Evolutionary conservation across 1,140 invertebrate species (phyloP).

Genomic region (Trachymyrmex septentrionalis): DNA sequence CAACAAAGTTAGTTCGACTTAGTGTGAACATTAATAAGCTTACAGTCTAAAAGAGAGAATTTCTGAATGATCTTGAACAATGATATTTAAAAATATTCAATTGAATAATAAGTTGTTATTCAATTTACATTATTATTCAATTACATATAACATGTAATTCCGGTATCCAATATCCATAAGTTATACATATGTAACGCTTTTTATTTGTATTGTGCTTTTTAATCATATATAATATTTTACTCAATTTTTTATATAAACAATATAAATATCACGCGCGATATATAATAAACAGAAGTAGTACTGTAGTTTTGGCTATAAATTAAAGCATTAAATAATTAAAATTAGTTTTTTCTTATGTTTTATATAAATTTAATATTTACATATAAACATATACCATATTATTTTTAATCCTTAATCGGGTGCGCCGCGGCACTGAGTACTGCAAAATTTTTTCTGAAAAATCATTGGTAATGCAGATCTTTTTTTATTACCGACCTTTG

Average conservation of each 20-base stretch:
- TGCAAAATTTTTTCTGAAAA: too few relatives aligned
- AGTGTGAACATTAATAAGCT: slow-evolving; percentile 36
- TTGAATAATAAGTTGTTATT: slow-evolving; percentile 22
- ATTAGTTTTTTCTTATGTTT: slow-evolving; percentile 28
- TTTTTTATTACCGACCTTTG: too few relatives aligned
- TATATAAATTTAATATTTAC: not conserved
- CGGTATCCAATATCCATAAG: slow-evolving; percentile 27
- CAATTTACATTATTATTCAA: too few relatives aligned
- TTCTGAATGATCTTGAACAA: slow-evolving; percentile 25
- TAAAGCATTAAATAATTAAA: slow-evolving; percentile 39
- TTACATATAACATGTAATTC: slow-evolving; percentile 40
- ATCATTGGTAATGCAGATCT: too few relatives aligned
- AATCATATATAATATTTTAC: slow-evolving; percentile 26
- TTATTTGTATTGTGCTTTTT: slow-evolving; percentile 57
- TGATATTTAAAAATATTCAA: slow-evolving; percentile 30
- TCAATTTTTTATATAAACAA: slow-evolving; percentile 27
- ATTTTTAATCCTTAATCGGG: not conserved
- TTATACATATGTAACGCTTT: slow-evolving; percentile 50
- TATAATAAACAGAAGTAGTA: slow-evolving; percentile 36
- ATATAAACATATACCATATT: slow-evolving; percentile 14
- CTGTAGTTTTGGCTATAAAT: slow-evolving; percentile 26
- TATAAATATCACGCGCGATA: slow-evolving; percentile 1
- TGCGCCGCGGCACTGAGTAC: too few relatives aligned
- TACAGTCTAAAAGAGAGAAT: slow-evolving; percentile 71
- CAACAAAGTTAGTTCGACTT: slow-evolving; percentile 59